phyloP scores from a whole-genome alignment of 2,888 invertebrate species.

The Hydrotaea cyrtoneurina region DNA sequence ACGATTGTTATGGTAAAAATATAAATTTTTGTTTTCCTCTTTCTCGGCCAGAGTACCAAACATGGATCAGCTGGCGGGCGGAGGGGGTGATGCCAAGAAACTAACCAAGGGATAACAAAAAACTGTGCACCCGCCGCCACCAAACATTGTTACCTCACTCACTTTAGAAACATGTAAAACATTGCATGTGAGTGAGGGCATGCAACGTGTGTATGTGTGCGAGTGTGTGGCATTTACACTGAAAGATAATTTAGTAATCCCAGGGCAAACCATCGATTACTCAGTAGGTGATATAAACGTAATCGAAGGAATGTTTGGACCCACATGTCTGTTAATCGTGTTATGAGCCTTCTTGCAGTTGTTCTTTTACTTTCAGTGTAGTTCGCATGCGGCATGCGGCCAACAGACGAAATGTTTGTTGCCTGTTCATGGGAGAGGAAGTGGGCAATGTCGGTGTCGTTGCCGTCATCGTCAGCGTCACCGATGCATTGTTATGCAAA shows the following conservation, averaged over 20 bases:
- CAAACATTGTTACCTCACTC: constrained; percentile 34
- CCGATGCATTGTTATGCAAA: constrained; percentile 64
- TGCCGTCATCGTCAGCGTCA: constrained; percentile 43
- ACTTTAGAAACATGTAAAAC: not conserved
- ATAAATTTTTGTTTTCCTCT: not conserved
- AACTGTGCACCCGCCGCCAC: not conserved
- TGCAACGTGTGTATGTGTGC: no score
- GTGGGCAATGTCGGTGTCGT: constrained; percentile 15
- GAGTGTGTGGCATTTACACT: no score
- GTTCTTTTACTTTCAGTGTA: no score
- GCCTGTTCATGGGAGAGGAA: not conserved
- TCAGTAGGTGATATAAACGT: no score
- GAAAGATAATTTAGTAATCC: no score
- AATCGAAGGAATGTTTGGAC: no score
- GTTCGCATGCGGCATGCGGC: no score
- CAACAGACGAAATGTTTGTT: not conserved
- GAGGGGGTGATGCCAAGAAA: not conserved
- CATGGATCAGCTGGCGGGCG: not conserved
- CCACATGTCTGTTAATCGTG: no score
- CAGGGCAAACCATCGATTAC: no score
- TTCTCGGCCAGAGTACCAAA: not conserved
- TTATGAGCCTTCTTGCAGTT: no score
- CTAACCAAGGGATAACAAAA: not conserved
- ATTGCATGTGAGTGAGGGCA: not conserved
- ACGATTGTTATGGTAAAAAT: constrained; percentile 18